phyloP scores from a whole-genome alignment of 2,113 vertebrate genomes.

The Cynopterus brachyotis region DNA sequence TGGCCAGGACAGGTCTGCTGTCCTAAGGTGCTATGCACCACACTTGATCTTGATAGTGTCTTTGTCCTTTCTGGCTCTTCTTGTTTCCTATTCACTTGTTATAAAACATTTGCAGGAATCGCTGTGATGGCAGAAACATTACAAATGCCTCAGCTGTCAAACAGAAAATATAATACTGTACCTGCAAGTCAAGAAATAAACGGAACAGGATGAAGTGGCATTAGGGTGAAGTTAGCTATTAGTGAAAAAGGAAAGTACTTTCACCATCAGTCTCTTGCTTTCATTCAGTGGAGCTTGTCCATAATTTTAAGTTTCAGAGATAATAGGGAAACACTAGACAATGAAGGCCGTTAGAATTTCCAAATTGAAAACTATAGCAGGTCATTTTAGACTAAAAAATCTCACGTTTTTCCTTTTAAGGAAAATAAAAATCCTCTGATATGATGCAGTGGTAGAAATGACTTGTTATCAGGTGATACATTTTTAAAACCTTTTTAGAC shows the following conservation, averaged over 20 bases:
- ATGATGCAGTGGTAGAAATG: conserved; percentile 5
- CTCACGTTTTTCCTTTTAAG: conserved; percentile 46
- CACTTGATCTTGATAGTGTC: neutral
- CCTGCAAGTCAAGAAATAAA: neutral
- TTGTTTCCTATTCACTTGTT: neutral
- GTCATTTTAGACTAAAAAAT: conserved; percentile 43
- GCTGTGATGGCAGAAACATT: neutral
- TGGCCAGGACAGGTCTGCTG: neutral
- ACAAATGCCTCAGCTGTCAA: neutral
- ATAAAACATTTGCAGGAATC: neutral
- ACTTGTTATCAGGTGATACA: conserved; percentile 47
- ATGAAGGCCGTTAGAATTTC: conserved; percentile 24
- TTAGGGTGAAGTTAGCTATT: neutral
- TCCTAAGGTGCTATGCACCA: too few relatives aligned
- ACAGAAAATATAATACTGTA: neutral
- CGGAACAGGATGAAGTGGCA: neutral
- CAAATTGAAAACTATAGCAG: neutral
- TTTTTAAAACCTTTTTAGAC: conserved; percentile 53
- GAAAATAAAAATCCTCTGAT: neutral
- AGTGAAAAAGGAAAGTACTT: neutral
- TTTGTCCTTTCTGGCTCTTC: neutral
- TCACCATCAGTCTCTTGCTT: neutral
- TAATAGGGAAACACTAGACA: neutral
- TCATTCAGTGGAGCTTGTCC: neutral
- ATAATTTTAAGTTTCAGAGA: neutral